Conservation (phyloP, 2,797 vertebrate species). For the Diglossa cyanea region DNA sequence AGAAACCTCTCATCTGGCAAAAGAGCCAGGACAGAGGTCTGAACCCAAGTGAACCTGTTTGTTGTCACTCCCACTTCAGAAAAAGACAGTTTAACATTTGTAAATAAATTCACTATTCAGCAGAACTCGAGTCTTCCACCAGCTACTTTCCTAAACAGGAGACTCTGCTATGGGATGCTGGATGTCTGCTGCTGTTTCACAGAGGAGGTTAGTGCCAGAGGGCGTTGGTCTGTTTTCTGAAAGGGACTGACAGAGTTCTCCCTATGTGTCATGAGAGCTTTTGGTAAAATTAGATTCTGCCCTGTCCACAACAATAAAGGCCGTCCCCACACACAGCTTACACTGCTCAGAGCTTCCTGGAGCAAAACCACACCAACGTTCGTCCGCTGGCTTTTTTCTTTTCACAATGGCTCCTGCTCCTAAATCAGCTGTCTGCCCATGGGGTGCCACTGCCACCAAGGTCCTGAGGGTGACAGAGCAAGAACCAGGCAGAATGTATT, state of each 20-base stretch:
- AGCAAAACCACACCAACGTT: conserved; percentile 42
- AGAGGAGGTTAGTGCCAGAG: neutral
- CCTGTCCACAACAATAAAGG: conserved; percentile 50
- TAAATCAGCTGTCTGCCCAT: neutral
- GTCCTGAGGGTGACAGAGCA: neutral
- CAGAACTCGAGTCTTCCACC: neutral
- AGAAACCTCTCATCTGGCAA: neutral
- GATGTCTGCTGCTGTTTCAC: neutral
- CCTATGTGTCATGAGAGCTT: conserved; percentile 11
- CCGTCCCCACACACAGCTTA: neutral
- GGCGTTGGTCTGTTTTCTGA: conserved; percentile 24
- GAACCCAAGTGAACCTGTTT: neutral
- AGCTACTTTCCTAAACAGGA: neutral
- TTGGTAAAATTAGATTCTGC: conserved; percentile 42
- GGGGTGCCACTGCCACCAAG: neutral
- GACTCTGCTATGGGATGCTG: neutral
- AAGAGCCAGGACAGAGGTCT: neutral
- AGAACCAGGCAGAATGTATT: rapidly evolving
- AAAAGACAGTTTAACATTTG: neutral
- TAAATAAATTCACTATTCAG: neutral
- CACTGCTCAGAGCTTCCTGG: conserved; percentile 6
- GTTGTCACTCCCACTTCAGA: neutral
- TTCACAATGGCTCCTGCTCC: neutral
- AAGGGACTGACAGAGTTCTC: neutral
- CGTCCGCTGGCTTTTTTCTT: neutral